Conservation (phyloP, 2,797 vertebrate species). For the Natrix natrix region DNA sequence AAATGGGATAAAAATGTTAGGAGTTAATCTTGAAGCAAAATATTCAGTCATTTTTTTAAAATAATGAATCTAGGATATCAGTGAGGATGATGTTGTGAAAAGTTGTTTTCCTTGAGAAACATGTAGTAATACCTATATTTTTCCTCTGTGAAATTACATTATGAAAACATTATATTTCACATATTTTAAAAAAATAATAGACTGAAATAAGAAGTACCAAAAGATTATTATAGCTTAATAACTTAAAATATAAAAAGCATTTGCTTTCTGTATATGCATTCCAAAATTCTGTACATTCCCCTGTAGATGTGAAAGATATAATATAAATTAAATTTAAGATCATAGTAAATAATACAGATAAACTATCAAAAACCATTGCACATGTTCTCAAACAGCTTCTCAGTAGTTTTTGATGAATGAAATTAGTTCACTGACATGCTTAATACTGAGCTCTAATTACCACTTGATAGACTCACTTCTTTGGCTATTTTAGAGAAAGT, state of each 20-base stretch:
- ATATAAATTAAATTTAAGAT: neutral
- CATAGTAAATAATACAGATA: neutral
- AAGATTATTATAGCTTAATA: neutral
- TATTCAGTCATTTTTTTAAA: neutral
- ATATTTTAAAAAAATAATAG: neutral
- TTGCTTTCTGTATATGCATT: neutral
- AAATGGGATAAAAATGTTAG: neutral
- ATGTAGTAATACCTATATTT: neutral
- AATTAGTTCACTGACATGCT: neutral
- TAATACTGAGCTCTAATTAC: neutral
- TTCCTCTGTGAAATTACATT: neutral
- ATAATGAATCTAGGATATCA: neutral
- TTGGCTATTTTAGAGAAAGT: neutral
- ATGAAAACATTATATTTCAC: neutral
- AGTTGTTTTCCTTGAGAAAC: neutral
- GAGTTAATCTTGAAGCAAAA: slow-evolving; percentile 2
- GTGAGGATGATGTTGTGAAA: neutral
- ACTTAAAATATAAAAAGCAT: neutral
- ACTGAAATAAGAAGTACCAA: neutral
- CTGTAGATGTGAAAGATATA: neutral
- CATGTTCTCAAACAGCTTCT: neutral
- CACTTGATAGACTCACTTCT: neutral
- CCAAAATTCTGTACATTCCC: neutral
- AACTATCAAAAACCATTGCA: neutral
- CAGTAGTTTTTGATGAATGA: neutral